Conservation (phyloP, 1,140 invertebrate species). For the Dendrolimus punctatus region DNA sequence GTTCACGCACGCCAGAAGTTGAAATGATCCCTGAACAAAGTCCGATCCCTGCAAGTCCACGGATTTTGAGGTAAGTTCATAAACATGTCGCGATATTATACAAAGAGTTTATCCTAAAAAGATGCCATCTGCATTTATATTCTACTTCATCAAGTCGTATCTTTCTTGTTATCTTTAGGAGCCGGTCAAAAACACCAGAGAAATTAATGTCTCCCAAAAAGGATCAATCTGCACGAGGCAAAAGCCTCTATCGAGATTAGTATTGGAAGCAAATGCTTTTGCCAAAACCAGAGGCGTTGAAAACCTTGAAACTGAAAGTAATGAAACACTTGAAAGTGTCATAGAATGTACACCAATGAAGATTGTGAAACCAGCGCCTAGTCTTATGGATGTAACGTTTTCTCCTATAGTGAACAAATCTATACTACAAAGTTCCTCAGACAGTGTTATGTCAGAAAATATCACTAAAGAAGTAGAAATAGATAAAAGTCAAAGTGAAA, state of each 20-base stretch:
- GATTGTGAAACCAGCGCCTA: conserved; percentile 27
- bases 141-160: conserved; percentile 2
- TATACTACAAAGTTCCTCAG: conserved; percentile 44
- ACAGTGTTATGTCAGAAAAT: conserved; percentile 33
- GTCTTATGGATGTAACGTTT: conserved; percentile 48
- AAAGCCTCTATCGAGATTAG: conserved; percentile 55
- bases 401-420: conserved; percentile 61
- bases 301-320: conserved; percentile 23
- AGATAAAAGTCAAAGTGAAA: conserved; percentile 20
- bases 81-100: too few species aligned
- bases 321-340: conserved; percentile 20
- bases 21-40: conserved; percentile 25
- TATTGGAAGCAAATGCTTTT: conserved; percentile 57
- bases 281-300: conserved; percentile 44
- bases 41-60: conserved; percentile 22
- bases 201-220: conserved; percentile 49
- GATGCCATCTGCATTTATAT: not conserved
- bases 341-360: conserved; percentile 62
- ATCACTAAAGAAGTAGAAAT: conserved; percentile 25
- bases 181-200: conserved; percentile 58
- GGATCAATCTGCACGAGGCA: conserved; percentile 28
- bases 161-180: conserved; percentile 26
- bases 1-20: conserved; percentile 46
- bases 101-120: too few species aligned
- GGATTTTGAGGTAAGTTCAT: conserved; percentile 35